These are phyloP conservation scores for Xiphophorus couchianus DNA, from an alignment of 2,113 vertebrate genomes.

Conservation along the genomic window DNA sequence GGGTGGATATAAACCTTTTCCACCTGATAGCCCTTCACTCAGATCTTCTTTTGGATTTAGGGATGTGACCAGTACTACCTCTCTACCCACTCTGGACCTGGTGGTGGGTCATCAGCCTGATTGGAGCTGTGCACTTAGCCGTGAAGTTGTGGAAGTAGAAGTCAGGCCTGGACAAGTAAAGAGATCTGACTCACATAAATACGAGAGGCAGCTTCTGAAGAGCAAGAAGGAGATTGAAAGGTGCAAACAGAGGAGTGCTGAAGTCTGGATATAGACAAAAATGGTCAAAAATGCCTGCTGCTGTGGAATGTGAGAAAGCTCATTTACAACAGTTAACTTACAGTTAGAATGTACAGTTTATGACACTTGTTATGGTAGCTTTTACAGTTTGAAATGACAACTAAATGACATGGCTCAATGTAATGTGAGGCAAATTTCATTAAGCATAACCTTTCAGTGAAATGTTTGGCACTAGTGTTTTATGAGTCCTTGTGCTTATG, in stretches of 20 bases:
- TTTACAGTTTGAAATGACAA: neutral
- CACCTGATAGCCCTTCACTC: constrained; percentile 63
- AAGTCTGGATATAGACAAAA: constrained; percentile 78
- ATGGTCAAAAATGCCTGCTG: neutral
- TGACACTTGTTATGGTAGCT: neutral
- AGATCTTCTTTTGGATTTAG: constrained; percentile 65
- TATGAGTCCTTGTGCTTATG: no score
- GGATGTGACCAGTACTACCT: constrained; percentile 69
- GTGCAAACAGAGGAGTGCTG: constrained; percentile 67
- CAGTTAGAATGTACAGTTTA: neutral
- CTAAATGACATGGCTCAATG: neutral
- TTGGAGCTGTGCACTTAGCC: constrained; percentile 72
- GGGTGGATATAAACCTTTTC: constrained; percentile 58
- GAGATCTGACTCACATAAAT: constrained; percentile 27
- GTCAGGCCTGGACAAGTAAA: constrained; percentile 13
- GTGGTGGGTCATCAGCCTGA: constrained; percentile 71
- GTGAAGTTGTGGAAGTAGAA: constrained; percentile 25
- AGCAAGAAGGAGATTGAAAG: constrained; percentile 49
- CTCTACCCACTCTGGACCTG: constrained; percentile 75
- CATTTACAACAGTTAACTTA: neutral
- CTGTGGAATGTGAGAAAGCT: neutral
- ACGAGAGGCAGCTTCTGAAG: constrained; percentile 45
- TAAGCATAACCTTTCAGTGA: no score
- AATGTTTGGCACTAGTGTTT: no score
- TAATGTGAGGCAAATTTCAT: no score